Base-by-base conservation (phyloP, 1,140 invertebrate species). In the Oppia nitens region DNA sequence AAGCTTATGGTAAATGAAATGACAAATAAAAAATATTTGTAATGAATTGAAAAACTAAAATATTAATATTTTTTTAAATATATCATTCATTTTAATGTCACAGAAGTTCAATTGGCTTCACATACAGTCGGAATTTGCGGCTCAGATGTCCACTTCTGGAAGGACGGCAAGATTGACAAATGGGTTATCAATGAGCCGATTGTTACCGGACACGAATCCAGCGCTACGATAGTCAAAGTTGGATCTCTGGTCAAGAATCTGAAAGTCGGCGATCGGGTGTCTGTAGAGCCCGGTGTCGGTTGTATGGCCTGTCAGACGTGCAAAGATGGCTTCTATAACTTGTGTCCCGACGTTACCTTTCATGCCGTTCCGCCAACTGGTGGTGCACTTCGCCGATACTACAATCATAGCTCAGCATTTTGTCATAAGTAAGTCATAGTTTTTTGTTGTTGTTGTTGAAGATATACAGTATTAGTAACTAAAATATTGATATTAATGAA, bases 81-180 rank as follows among this genome's bases (percentile, higher is more conserved):
- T 20, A n/a, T n/a, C n/a, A n/a, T n/a, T n/a, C n/a, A n/a, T n/a
- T n/a, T n/a, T n/a, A n/a, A n/a, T n/a, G n/a, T n/a, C n/a, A n/a
- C 24, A 57, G 55, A 57, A 45, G 55, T 57, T 2, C 21, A 47
- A 20, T 25, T 57, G 20, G 24, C 80, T 61, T 92, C 96, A 81
- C 80, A 57, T 27, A 50, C n/a, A 12, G 29, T 27, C 23, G 91
- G 91, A 49, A 95, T 97, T 64, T 97, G 92, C 70, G 92, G 91
- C 0, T 94, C 90, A 0, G 90, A 95, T 72, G 85, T 95, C 9
- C 87, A 92, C 70, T 95, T 94, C 72, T 81, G 87, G 69, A 79
- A 80, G 3, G 68, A 81, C 61, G 91, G 91, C 21, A 68, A 77
- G 28, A 92, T 92, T 67, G 87, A 83, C 0, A 76, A 83, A 64